Evolutionary conservation across 35 echinoderm and acorn worm species (phyloP).

Genomic region (Strongylocentrotus purpuratus): DNA sequence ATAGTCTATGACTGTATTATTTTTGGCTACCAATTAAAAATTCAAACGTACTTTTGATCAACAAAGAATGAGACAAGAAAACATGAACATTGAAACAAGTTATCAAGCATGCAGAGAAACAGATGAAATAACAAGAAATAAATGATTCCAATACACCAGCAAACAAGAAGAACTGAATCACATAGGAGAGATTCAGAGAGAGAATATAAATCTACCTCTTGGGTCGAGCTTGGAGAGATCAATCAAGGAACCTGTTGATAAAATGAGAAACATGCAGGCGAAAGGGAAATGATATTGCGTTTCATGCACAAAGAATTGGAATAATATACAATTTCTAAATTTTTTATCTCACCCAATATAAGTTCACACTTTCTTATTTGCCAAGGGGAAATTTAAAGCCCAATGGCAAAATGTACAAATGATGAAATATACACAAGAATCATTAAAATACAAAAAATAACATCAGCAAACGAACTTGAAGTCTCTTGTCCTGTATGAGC

Average conservation of each 20-base stretch:
- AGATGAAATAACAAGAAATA: constrained; percentile 1
- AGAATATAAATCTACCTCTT: constrained; percentile 59
- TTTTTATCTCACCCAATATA: too few species aligned
- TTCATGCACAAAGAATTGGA: neutral
- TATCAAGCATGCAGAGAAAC: constrained; percentile 29
- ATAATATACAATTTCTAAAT: neutral
- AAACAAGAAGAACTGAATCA: neutral
- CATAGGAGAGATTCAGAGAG: neutral
- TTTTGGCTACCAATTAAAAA: too few species aligned
- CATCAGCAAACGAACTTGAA: too few species aligned
- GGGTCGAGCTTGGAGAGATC: constrained; percentile 72
- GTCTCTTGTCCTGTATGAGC: neutral
- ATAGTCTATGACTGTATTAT: too few species aligned
- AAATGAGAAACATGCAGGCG: constrained; percentile 57
- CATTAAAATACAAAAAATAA: too few species aligned
- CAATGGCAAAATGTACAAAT: neutral
- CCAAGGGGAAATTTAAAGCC: neutral
- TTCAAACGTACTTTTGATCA: too few species aligned
- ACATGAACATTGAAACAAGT: neutral
- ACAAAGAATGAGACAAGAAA: neutral
- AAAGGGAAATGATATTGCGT: constrained; percentile 26
- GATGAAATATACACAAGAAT: neutral
- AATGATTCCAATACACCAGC: neutral
- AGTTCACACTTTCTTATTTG: neutral
- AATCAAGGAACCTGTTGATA: constrained; percentile 63